Base-by-base conservation (phyloP, 2,797 vertebrate species). In the Furcifer pardalis region DNA sequence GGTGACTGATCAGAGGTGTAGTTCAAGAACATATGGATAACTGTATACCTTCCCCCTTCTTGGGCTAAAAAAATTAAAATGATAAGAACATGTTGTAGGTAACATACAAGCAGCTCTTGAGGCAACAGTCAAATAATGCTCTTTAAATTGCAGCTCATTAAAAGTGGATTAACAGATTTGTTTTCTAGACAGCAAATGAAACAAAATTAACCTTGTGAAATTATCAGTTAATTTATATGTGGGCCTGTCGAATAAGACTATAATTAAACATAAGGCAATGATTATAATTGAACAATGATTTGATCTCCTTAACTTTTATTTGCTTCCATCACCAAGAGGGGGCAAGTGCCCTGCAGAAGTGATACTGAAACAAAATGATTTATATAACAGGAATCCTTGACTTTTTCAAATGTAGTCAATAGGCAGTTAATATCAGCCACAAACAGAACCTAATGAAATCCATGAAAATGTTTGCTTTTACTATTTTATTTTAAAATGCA, bases 151-250 rank as follows among this genome's bases (percentile, higher is more conserved):
- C 10, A 78, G 68, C 56, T n/a, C 79, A 88, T 88, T 91, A 90
- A 92, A 94, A 91, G 88, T 88, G 88, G 42, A 89, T 25, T 88
- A 79, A 90, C 30, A 82, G 84, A 87, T 68, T 77, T 37, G 82
- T 91, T 91, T 88, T 52, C 72, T 71, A 88, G 80, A 84, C 72
- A 81, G 77, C 66, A 88, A 89, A 23, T 79, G n/a, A 76, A 83
- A 83, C 72, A 84, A 80, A 86, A 40, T 78, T 49, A 80, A n/a
- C 87, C 76, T 66, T 0, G 2, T 59, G 74, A 79, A 88, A 89
- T 87, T 87, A 81, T 81, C 60, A 87, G 23, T 89, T 92, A 86
- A 91, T 91, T 89, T 81, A 92, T 93, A 92, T 84, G 88, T 30
- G 66, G 52, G 4, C 25, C 8, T 73, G 49, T 81, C 80, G 84